These are phyloP conservation scores for Euzetes globulus DNA, from an alignment of 2,888 invertebrate genomes.

Conservation along the genomic window DNA sequence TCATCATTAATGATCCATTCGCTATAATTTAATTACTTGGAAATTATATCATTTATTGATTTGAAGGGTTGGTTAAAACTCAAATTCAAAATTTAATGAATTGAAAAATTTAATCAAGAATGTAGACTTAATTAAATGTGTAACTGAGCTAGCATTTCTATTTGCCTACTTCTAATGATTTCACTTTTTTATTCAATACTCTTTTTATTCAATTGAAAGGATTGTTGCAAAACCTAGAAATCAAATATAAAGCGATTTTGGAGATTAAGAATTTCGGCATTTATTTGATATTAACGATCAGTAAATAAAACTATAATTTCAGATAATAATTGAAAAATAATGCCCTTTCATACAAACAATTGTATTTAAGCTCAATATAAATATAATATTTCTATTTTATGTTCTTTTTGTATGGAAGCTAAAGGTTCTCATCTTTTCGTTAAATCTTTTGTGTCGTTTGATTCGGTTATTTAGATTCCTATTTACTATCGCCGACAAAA, in stretches of 20 bases:
- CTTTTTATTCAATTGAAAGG: not conserved
- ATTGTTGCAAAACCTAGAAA: not conserved
- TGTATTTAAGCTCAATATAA: not conserved
- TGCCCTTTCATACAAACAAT: not conserved
- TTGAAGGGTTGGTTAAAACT: no score
- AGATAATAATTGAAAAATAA: conserved; percentile 5
- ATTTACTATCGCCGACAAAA: not conserved
- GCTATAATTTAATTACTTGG: no score
- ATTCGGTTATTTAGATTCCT: not conserved
- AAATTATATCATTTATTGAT: no score
- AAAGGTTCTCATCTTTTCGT: not conserved
- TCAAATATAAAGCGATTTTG: not conserved
- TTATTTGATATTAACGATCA: not conserved
- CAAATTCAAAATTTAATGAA: no score
- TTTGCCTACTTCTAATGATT: no score
- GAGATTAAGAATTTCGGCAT: not conserved
- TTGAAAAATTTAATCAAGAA: no score
- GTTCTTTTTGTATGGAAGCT: not conserved
- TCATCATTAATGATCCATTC: no score
- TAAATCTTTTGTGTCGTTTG: not conserved
- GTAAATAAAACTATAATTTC: not conserved
- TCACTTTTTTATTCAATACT: no score
- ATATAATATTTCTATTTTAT: not conserved
- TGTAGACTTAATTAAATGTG: no score
- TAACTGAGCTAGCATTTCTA: no score